Evolutionary conservation across 2,888 invertebrate genomes (phyloP), one percentile per base, ranked within the genome.

Genomic region (Anthoptus insignis): DNA sequence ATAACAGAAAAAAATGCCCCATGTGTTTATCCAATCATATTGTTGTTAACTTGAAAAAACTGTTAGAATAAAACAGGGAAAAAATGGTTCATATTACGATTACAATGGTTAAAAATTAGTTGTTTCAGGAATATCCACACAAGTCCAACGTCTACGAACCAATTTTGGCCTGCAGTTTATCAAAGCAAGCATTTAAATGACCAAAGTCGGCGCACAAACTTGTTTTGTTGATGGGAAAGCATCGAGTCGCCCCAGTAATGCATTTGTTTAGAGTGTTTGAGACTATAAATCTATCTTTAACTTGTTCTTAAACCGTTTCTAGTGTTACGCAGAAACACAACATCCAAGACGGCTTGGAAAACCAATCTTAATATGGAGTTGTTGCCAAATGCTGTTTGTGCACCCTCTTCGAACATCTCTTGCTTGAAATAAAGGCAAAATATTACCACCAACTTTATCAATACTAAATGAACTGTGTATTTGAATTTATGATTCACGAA

Each of bases 251-350:
- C 70, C 79, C 82, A 79, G 81, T 82, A 86, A 83, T 88, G 85
- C 80, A 76, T 87, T 88, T 84, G 84, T 80, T 84, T 77, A 79
- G n/a, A n/a, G 82, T 87, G 83, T 80, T 83, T 76, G 78, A 76
- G 81, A 83, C 89, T 82, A 91, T 91, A 91, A 91, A 91, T 91
- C 89, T 90, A 88, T 88, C 88, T 80, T 82, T 85, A 90, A 91
- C 83, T 90, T 89, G 80, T 87, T 86, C 87, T 87, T 88, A 88
- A 89, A 86, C 80, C 81, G 83, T 83, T 82, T 86, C 87, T 81
- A 86, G 86, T 89, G 88, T 89, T 88, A 83, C 83, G 79, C 75
- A 80, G 79, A 80, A 79, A 81, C 81, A 83, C 83, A 81, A 53
- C 42, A 54, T 61, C 16, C 39, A 34, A 52, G 58, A 64, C 84